These are phyloP conservation scores for Isurus oxyrinchus DNA, from an alignment of 2,113 vertebrate genomes.

Conservation along the genomic window DNA sequence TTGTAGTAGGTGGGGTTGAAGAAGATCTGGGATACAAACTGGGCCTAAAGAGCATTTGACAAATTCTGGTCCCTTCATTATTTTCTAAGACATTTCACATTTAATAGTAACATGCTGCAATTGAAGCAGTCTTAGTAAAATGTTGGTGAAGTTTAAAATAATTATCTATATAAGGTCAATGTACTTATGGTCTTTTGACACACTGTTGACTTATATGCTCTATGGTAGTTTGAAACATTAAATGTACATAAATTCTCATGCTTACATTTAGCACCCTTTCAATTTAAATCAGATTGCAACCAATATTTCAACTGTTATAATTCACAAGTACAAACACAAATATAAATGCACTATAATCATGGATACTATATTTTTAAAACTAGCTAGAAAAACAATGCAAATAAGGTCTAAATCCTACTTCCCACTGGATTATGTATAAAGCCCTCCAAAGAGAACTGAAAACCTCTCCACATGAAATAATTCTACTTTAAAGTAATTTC, in stretches of 20 bases:
- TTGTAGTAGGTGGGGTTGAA: neutral
- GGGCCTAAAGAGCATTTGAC: neutral
- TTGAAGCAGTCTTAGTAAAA: neutral
- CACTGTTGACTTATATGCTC: neutral
- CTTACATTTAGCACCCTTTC: neutral
- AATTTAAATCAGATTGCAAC: neutral
- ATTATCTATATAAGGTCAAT: too few species aligned
- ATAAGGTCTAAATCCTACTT: neutral
- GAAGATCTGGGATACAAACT: neutral
- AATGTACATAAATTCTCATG: neutral
- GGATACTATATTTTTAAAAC: neutral
- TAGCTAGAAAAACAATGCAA: neutral
- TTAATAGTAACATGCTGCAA: neutral
- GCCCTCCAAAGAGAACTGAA: neutral
- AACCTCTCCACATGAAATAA: neutral
- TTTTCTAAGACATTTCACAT: neutral
- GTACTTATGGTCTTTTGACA: neutral
- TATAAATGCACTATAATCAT: neutral
- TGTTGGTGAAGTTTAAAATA: neutral
- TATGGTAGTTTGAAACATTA: neutral
- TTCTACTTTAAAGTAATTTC: neutral
- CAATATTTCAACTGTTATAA: neutral
- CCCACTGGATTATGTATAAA: neutral
- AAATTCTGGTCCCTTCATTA: neutral
- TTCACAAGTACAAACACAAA: neutral